Base-by-base conservation (phyloP, 1,140 invertebrate genomes). In the Aphelinus atriplicis region DNA sequence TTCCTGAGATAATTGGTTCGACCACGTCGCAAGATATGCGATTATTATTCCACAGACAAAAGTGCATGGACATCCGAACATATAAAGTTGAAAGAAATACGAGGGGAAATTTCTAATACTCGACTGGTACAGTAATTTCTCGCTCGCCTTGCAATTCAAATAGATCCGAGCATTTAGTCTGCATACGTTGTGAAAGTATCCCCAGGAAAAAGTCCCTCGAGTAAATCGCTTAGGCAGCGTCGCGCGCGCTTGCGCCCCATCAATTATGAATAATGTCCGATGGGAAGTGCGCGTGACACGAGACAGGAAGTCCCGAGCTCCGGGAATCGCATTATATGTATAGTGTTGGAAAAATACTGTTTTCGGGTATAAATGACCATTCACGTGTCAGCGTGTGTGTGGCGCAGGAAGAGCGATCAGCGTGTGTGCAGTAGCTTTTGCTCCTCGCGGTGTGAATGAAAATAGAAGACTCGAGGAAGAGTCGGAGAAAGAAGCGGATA, bases 341-440 rank as follows among this genome's bases (percentile, higher is more conserved):
- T 45, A 50, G 65, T 67, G 51, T n/a, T 26, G 63, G 48, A 46
- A 67, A 67, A 67, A 56, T 46, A 67, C 42, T 58, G 66, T 65
- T 78, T 77, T 67, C 69, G 7, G 3, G 43, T 68, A 71, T 67
- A 76, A 80, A 82, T 80, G 75, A 65, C 78, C 65, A 80, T 80
- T 78, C 75, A 79, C 73, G 76, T 79, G 79, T 78, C 78, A 75
- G 66, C 69, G 67, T 75, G 75, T 65, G 26, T 26, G 26, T 26
- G 53, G 67, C 66, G 67, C 47, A 70, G 42, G 62, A 26, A 65
- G 53, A 47, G 53, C 26, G 56, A 48, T 55, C 46, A 45, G 55
- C 53, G 50, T 43, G 7, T 42, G 10, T 50, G 42, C 26, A 71
- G 26, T 26, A 26, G 26, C 26, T 26, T 0, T 26, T 26, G 26